Conservation (phyloP, 2,888 invertebrate genomes). For the Chesias legatella region DNA sequence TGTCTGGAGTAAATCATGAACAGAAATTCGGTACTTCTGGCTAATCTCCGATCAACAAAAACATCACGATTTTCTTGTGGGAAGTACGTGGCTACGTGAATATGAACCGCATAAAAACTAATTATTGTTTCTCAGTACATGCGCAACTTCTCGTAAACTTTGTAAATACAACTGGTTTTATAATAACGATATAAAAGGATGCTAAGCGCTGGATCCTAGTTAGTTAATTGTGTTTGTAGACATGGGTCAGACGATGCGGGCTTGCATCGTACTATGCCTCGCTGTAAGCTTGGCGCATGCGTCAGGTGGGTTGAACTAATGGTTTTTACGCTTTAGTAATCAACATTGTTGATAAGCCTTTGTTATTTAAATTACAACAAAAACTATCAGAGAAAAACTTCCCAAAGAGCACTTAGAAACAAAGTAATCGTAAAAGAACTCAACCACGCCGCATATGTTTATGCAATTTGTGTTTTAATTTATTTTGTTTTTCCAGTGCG, state of each 20-base stretch:
- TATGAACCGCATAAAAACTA: conserved; percentile 29
- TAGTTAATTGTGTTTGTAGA: conserved; percentile 45
- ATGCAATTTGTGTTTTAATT: neutral
- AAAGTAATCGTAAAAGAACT: too few relatives aligned
- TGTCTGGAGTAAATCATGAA: conserved; percentile 19
- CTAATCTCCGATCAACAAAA: conserved; percentile 35
- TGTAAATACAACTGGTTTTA: conserved; percentile 46
- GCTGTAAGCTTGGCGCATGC: conserved; percentile 36
- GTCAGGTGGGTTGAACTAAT: conserved; percentile 38
- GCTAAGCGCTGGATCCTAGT: conserved; percentile 30
- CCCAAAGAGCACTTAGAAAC: too few relatives aligned
- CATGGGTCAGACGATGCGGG: conserved; percentile 52
- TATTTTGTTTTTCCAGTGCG: conserved; percentile 47
- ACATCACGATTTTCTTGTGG: conserved; percentile 27
- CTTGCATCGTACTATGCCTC: conserved; percentile 43
- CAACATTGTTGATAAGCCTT: neutral
- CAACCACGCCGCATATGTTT: too few relatives aligned
- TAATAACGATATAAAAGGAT: conserved; percentile 67
- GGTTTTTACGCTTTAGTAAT: neutral
- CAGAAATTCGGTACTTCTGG: conserved; percentile 25
- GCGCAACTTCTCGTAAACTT: conserved; percentile 47
- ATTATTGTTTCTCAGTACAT: conserved; percentile 52
- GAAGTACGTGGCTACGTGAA: conserved; percentile 20
- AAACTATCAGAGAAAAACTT: neutral
- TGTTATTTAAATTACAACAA: conserved; percentile 1